phyloP scores from a whole-genome alignment of 2,113 vertebrate genomes.

The Myotis davidii region DNA sequence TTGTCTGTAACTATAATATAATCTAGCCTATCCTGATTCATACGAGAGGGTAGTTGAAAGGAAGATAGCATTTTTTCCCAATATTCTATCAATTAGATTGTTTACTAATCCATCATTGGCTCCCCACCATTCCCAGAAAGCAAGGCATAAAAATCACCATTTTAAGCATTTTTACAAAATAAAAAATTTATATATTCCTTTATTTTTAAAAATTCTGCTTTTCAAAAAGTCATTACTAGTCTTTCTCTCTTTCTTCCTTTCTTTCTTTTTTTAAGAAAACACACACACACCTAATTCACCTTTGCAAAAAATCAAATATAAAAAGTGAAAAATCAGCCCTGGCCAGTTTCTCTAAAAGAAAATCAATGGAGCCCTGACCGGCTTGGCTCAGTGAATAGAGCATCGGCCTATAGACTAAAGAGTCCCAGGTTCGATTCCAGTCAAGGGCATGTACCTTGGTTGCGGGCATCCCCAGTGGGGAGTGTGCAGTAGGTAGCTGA shows the following conservation, averaged over 20 bases:
- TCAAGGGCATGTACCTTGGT: no score
- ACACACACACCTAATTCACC: background rate
- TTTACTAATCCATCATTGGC: background rate
- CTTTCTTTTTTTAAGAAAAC: background rate
- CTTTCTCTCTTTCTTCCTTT: no score
- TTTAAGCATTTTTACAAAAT: constrained; percentile 11
- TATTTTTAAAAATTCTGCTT: background rate
- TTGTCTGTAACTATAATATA: background rate
- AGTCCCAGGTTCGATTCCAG: no score
- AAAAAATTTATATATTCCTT: background rate
- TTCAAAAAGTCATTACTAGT: background rate
- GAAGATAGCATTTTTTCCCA: background rate
- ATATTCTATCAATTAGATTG: background rate
- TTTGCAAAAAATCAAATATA: background rate
- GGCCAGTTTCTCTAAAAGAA: background rate
- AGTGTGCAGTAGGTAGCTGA: no score
- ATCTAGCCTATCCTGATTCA: background rate
- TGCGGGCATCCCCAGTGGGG: no score
- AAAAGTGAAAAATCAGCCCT: background rate
- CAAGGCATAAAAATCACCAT: constrained; percentile 4
- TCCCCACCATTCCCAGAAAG: background rate
- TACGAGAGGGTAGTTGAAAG: background rate
- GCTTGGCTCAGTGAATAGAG: no score
- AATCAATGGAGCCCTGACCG: background rate
- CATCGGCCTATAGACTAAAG: no score